Conservation (phyloP, 2,888 invertebrate species). For the Ptilodon capucinus region DNA sequence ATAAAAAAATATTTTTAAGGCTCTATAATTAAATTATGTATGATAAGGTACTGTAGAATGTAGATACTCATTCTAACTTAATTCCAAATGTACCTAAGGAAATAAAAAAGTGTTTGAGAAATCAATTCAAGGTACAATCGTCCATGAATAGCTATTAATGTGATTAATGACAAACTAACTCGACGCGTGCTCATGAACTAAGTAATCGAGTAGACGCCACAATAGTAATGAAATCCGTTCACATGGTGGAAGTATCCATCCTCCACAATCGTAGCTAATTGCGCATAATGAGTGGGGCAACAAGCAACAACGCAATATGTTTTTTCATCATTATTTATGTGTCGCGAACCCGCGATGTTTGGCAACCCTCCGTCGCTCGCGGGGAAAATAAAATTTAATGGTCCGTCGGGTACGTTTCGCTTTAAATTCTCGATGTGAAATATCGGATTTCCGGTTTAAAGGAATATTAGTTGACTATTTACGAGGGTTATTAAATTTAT, state of each 20-base stretch:
- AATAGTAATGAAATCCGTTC: conserved; percentile 68
- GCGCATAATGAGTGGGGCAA: conserved; percentile 79
- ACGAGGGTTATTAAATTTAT: conserved; percentile 2
- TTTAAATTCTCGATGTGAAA: conserved; percentile 59
- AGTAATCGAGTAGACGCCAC: conserved; percentile 29
- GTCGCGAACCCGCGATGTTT: conserved; percentile 59
- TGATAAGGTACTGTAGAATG: too few relatives aligned
- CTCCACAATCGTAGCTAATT: conserved; percentile 80
- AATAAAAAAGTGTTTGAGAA: not conserved
- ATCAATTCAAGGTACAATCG: not conserved
- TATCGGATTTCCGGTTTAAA: conserved; percentile 73
- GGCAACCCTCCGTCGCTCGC: conserved; percentile 63
- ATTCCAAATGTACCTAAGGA: not conserved
- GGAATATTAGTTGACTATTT: conserved; percentile 41
- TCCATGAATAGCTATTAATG: not conserved
- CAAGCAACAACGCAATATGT: conserved; percentile 77
- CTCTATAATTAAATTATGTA: too few relatives aligned
- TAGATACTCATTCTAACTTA: conserved; percentile 7
- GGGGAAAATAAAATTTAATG: conserved; percentile 80
- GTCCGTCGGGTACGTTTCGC: conserved; percentile 62
- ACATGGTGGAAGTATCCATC: conserved; percentile 67
- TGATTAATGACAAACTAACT: conserved; percentile 20
- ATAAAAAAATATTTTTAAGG: conserved; percentile 4
- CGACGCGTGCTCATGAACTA: conserved; percentile 44
- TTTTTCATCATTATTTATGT: conserved; percentile 78